These are phyloP conservation scores for Myotis brandtii DNA, from an alignment of 2,113 vertebrate genomes.

Conservation along the genomic window DNA sequence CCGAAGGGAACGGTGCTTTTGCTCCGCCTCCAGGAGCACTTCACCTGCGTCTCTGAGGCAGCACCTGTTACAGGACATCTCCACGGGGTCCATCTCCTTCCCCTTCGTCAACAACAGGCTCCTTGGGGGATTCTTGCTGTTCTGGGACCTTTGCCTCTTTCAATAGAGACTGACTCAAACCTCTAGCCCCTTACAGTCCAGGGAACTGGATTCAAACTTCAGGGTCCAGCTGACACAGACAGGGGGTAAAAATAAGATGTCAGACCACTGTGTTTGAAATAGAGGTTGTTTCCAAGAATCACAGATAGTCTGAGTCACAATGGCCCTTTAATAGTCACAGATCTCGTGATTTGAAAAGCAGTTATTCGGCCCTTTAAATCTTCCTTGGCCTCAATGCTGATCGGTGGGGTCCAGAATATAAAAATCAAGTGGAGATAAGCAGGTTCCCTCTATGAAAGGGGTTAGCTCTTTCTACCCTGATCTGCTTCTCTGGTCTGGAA, in stretches of 20 bases:
- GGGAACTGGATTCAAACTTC: constrained; percentile 15
- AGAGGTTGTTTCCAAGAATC: constrained; percentile 31
- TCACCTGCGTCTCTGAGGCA: not conserved
- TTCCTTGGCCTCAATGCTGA: not conserved
- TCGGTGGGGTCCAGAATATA: not conserved
- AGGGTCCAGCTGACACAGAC: not conserved
- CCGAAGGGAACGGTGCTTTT: not conserved
- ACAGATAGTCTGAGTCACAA: not conserved
- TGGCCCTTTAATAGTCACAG: not conserved
- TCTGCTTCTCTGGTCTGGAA: not conserved
- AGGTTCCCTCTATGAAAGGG: not conserved
- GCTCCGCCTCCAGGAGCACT: not conserved
- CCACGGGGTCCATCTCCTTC: not conserved
- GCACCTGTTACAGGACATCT: not conserved
- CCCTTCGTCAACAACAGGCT: not conserved
- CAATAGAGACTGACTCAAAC: not conserved
- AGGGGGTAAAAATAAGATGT: not conserved
- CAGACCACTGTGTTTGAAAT: not conserved
- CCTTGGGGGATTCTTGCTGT: not conserved
- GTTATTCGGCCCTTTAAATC: not conserved
- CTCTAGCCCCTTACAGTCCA: not conserved
- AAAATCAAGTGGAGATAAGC: not conserved
- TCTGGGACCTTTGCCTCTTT: not conserved
- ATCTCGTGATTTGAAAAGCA: not conserved
- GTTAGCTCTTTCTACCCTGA: not conserved